Percentiles rank a stretch among this genome's conserved stretches.
These are phyloP conservation scores for Drosophila auraria DNA, from an alignment of 1,140 invertebrate species.

Conservation along the genomic window DNA sequence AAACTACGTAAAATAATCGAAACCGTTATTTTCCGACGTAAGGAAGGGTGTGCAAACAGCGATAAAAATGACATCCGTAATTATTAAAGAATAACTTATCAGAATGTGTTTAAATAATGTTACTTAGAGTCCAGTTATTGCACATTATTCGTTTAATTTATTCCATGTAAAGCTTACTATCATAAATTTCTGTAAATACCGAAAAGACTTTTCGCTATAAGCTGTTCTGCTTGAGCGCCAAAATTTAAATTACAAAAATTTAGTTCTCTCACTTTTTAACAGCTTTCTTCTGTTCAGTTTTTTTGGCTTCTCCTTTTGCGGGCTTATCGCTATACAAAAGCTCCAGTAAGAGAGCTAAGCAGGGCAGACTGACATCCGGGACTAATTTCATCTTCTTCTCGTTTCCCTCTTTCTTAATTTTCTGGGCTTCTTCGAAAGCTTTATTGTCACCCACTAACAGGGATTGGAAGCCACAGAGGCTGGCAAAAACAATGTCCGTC, in stretches of 20 bases:
- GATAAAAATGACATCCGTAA: too few relatives aligned
- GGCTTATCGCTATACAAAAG: constrained; percentile 8
- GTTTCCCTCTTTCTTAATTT: constrained; percentile 22
- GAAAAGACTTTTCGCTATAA: too few relatives aligned
- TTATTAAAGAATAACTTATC: too few relatives aligned
- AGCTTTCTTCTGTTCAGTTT: not conserved
- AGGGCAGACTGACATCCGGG: constrained; percentile 48
- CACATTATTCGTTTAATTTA: not conserved
- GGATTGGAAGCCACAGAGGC: constrained; percentile 59
- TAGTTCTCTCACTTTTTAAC: not conserved
- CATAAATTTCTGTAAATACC: not conserved
- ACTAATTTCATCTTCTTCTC: constrained; percentile 27
- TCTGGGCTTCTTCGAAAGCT: constrained; percentile 32
- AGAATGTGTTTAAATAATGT: too few relatives aligned
- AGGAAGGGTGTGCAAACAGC: not conserved
- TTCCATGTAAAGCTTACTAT: not conserved
- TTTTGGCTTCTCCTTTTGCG: not conserved
- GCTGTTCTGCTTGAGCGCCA: not conserved
- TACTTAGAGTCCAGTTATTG: too few relatives aligned
- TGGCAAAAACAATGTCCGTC: constrained; percentile 59
- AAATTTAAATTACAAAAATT: not conserved
- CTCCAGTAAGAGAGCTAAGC: constrained; percentile 15
- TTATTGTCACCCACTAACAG: constrained; percentile 52
- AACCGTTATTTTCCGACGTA: not conserved
- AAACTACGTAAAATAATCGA: too few relatives aligned